Percentiles rank a stretch among this genome's conserved stretches.
These are phyloP conservation scores for Eudemis profundana DNA, from an alignment of 2,888 invertebrate genomes.

Conservation along the genomic window DNA sequence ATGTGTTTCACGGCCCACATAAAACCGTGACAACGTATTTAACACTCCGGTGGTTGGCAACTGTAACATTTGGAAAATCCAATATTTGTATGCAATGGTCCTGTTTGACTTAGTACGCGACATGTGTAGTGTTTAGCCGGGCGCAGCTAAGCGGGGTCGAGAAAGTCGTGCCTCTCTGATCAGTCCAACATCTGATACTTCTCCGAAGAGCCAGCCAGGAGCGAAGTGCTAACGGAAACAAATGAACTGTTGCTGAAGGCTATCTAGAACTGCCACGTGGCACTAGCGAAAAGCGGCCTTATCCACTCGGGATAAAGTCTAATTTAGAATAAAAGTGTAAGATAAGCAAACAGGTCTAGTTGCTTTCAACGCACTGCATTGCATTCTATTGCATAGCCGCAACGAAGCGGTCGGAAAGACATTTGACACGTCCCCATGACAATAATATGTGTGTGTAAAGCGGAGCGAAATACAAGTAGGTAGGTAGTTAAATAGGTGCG, in stretches of 20 bases:
- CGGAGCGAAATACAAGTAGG: slow-evolving; percentile 60
- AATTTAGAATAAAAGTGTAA: slow-evolving; percentile 57
- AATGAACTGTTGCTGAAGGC: slow-evolving; percentile 78
- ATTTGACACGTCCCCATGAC: slow-evolving; percentile 79
- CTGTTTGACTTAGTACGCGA: slow-evolving; percentile 51
- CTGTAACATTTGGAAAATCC: slow-evolving; percentile 51
- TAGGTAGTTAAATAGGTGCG: slow-evolving; percentile 46
- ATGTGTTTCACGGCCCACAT: slow-evolving; percentile 56
- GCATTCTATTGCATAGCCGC: slow-evolving; percentile 78
- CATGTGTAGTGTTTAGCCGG: slow-evolving; percentile 66
- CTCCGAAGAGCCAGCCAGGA: slow-evolving; percentile 70
- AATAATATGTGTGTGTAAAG: slow-evolving; percentile 72
- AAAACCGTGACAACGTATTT: slow-evolving; percentile 62
- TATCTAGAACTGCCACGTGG: slow-evolving; percentile 59
- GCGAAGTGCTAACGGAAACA: slow-evolving; percentile 78
- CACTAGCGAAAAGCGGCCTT: slow-evolving; percentile 53
- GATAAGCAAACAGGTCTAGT: slow-evolving; percentile 74
- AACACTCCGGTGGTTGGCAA: slow-evolving; percentile 52
- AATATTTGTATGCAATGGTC: slow-evolving; percentile 57
- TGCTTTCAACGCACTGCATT: slow-evolving; percentile 72
- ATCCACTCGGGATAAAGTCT: slow-evolving; percentile 50
- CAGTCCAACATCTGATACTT: slow-evolving; percentile 76
- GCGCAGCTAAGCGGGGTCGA: slow-evolving; percentile 54
- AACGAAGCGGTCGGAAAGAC: slow-evolving; percentile 74
- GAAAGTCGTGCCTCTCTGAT: slow-evolving; percentile 74